Conservation (phyloP, 1,140 invertebrate species). For the Diorhabda carinulata region DNA sequence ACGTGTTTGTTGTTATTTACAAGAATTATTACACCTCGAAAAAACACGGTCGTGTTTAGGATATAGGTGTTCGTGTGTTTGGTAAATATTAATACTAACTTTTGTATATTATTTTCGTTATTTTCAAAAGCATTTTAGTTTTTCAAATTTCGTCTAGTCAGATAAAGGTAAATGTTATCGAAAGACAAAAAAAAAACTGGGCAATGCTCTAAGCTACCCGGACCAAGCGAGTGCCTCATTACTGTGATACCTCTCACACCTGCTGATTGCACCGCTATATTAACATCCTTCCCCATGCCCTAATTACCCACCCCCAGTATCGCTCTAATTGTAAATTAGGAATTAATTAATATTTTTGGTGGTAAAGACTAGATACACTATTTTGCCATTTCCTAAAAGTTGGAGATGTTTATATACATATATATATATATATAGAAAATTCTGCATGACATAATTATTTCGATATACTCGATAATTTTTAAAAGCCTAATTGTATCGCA, state of each 20-base stretch:
- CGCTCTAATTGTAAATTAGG: slow-evolving; percentile 3
- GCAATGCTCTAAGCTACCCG: slow-evolving; percentile 33
- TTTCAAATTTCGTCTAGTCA: slow-evolving; percentile 28
- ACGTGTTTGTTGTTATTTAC: too few relatives aligned
- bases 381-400: slow-evolving; percentile 9
- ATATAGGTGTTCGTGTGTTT: too few relatives aligned
- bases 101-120: neutral
- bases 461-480: slow-evolving; percentile 23
- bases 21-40: too few relatives aligned
- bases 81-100: too few relatives aligned
- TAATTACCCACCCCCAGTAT: slow-evolving; percentile 16
- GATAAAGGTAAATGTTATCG: slow-evolving; percentile 22
- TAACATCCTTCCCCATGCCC: slow-evolving; percentile 31
- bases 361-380: slow-evolving; percentile 29
- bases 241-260: slow-evolving; percentile 47
- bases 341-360: slow-evolving; percentile 23
- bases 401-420: slow-evolving; percentile 9
- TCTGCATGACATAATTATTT: slow-evolving; percentile 15
- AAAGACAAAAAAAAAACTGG: slow-evolving; percentile 17
- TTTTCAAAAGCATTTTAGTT: slow-evolving; percentile 6
- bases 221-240: slow-evolving; percentile 46
- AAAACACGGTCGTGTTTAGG: too few relatives aligned
- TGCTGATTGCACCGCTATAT: slow-evolving; percentile 38
- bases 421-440: slow-evolving; percentile 3
- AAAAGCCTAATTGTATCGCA: slow-evolving; percentile 41